These are phyloP conservation scores for Thelaira solivaga DNA, from an alignment of 2,888 invertebrate genomes.

Conservation along the genomic window DNA sequence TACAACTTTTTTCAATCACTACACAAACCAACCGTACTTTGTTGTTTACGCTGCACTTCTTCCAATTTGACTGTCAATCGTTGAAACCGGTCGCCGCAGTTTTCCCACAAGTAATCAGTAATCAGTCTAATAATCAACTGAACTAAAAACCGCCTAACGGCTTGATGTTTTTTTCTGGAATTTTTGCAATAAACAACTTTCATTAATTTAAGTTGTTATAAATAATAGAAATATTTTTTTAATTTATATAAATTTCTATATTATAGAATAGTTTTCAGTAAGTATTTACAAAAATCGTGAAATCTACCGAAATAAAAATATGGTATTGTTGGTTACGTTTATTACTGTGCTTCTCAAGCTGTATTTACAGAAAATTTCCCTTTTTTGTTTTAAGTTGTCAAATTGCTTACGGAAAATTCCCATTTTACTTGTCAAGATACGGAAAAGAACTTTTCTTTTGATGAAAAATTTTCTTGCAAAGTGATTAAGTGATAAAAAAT, in stretches of 20 bases:
- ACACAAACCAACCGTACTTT: slow-evolving; percentile 15
- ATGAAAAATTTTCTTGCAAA: slow-evolving; percentile 27
- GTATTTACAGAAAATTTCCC: background rate
- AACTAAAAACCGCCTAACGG: too few species aligned
- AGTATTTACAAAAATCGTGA: too few species aligned
- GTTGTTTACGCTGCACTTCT: slow-evolving; percentile 28
- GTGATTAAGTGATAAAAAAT: slow-evolving; percentile 14
- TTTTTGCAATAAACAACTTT: too few species aligned
- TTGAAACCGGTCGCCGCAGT: too few species aligned
- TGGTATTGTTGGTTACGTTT: background rate
- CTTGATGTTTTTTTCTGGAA: too few species aligned
- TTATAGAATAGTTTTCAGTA: too few species aligned
- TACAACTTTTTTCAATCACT: background rate
- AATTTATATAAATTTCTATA: too few species aligned
- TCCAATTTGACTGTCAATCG: too few species aligned
- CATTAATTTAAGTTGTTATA: too few species aligned
- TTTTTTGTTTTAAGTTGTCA: slow-evolving; percentile 30
- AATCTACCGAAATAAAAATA: background rate
- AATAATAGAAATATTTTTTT: too few species aligned
- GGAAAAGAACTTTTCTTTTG: slow-evolving; percentile 34
- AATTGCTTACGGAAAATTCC: slow-evolving; percentile 49
- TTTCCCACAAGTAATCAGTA: too few species aligned
- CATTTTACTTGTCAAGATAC: slow-evolving; percentile 43
- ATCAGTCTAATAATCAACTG: too few species aligned
- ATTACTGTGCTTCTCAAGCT: slow-evolving; percentile 28